A percentile compares a stretch with the other conserved stretches of the same genome.
Conservation (phyloP, 2,113 vertebrate species). For the Eretmodus cyanostictus region DNA sequence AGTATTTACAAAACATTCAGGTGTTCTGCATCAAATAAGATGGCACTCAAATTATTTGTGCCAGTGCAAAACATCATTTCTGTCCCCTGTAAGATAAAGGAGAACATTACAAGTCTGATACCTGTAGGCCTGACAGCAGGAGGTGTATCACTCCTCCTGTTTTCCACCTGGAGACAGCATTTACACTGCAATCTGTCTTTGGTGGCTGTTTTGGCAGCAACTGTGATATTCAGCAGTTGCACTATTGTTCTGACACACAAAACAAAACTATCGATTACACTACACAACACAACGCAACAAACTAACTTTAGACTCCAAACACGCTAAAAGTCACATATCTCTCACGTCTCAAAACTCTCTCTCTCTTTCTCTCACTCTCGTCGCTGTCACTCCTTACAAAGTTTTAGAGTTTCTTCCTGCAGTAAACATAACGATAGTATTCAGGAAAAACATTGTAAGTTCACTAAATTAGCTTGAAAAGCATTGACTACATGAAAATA, state of each 20-base stretch:
- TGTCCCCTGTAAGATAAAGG: neutral
- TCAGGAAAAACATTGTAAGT: neutral
- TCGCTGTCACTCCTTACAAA: neutral
- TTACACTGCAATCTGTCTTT: neutral
- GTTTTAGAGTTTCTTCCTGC: neutral
- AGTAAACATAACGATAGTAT: fast-evolving
- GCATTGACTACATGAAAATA: neutral
- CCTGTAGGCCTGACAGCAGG: neutral
- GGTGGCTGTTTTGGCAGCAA: neutral
- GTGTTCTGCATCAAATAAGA: neutral
- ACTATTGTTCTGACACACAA: neutral
- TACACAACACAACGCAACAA: fast-evolving
- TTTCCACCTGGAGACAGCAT: neutral
- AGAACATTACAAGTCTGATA: neutral
- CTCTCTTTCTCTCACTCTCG: neutral
- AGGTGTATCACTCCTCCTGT: neutral
- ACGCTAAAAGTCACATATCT: fast-evolving
- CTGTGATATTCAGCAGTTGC: neutral
- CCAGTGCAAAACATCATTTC: neutral
- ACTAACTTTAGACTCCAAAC: neutral
- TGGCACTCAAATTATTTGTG: neutral
- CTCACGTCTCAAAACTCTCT: neutral
- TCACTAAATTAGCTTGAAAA: neutral
- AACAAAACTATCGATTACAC: neutral
- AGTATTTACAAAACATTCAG: neutral